A percentile compares a stretch with the other conserved stretches of the same genome.
These are phyloP conservation scores for Lonchura striata DNA, from an alignment of 2,113 vertebrate genomes.

Conservation along the genomic window DNA sequence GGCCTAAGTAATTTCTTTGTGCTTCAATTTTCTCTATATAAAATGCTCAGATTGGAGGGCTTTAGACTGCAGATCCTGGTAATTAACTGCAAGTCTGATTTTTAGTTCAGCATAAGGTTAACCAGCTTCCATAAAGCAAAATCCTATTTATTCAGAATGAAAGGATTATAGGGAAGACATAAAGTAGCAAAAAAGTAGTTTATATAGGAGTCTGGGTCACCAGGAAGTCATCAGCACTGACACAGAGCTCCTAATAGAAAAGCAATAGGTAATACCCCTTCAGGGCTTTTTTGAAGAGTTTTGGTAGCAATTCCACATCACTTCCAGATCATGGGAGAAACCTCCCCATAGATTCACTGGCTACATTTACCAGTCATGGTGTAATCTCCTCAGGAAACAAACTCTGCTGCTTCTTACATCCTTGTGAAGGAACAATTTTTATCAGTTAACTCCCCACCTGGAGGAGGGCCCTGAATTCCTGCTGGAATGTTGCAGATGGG, in stretches of 20 bases:
- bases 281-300: neutral
- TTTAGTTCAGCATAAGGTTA: slow-evolving; percentile 61
- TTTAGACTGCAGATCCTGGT: slow-evolving; percentile 41
- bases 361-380: neutral
- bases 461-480: neutral
- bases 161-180: slow-evolving; percentile 18
- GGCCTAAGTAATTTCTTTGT: slow-evolving; percentile 39
- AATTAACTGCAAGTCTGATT: slow-evolving; percentile 63
- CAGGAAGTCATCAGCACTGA: neutral
- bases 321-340: neutral
- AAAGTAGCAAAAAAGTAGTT: slow-evolving; percentile 25
- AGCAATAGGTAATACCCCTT: neutral
- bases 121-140: slow-evolving; percentile 53
- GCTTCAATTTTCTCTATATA: slow-evolving; percentile 34
- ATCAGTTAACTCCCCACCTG: neutral
- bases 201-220: neutral
- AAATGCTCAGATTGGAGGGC: slow-evolving; percentile 36
- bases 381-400: neutral
- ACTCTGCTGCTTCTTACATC: neutral
- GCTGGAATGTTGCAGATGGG: neutral
- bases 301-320: neutral
- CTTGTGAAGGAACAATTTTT: neutral
- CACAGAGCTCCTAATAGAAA: neutral
- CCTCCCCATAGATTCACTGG: neutral
- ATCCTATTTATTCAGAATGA: slow-evolving; percentile 51